Evolutionary conservation across 1,140 invertebrate species (phyloP).

Genomic region (Microplitis demolitor): DNA sequence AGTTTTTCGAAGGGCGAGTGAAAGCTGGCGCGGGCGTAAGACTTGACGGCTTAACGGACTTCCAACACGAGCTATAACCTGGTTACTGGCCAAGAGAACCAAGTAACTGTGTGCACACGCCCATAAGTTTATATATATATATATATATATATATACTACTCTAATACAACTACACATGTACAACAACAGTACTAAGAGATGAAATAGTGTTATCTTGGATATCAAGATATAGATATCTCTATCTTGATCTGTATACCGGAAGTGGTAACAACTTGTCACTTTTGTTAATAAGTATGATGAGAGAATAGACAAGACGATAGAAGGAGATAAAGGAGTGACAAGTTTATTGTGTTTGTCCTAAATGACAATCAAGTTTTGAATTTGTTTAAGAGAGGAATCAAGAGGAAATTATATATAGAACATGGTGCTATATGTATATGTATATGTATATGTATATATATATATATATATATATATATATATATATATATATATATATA

Average conservation of each 20-base stretch:
- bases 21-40: constrained; percentile 12
- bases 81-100: neutral
- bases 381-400: too few relatives aligned
- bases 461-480: too few relatives aligned
- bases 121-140: neutral
- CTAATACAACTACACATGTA: neutral
- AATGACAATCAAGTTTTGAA: too few relatives aligned
- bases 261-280: neutral
- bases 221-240: neutral
- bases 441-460: too few relatives aligned
- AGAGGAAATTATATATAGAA: too few relatives aligned
- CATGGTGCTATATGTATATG: too few relatives aligned
- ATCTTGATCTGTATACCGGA: neutral
- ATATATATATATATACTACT: neutral
- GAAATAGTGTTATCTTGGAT: neutral
- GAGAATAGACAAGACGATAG: too few relatives aligned
- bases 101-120: neutral
- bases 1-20: constrained; percentile 10
- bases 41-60: constrained; percentile 4
- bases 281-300: too few relatives aligned
- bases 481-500: too few relatives aligned
- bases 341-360: too few relatives aligned
- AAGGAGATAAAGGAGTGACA: too few relatives aligned
- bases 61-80: neutral
- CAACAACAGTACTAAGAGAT: neutral